Conservation (phyloP, 1,140 invertebrate genomes). For the Ceratina australensis region DNA sequence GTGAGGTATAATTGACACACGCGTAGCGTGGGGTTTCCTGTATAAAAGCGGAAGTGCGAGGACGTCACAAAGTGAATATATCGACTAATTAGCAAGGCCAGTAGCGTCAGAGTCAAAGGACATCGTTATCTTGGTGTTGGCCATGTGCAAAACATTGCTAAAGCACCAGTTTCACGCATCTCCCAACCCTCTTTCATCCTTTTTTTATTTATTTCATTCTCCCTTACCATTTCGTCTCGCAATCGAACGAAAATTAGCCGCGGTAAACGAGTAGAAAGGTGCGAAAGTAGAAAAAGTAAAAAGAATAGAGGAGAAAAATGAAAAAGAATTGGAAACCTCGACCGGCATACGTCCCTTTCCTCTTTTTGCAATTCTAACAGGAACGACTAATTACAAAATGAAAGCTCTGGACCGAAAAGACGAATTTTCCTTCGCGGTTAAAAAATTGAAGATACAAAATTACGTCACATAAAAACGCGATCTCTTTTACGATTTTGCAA, state of each 20-base stretch:
- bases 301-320: conserved; percentile 9
- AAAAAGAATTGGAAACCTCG: conserved; percentile 5
- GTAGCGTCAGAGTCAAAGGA: conserved; percentile 57
- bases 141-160: conserved; percentile 25
- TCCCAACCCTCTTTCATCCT: conserved; percentile 37
- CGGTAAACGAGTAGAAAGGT: conserved; percentile 18
- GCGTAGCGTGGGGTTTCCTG: too few species aligned
- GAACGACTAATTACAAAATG: conserved; percentile 19
- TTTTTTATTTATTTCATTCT: conserved; percentile 15
- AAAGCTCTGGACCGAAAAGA: conserved; percentile 8
- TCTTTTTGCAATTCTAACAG: conserved; percentile 14
- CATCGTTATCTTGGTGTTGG: conserved; percentile 53
- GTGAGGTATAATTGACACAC: background rate
- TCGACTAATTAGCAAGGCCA: conserved; percentile 59
- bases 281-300: conserved; percentile 35
- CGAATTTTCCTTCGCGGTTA: conserved; percentile 23
- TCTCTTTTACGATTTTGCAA: too few species aligned
- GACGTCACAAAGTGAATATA: conserved; percentile 55
- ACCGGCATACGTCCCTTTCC: conserved; percentile 38
- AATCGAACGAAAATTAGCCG: conserved; percentile 72
- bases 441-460: too few species aligned
- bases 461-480: too few species aligned
- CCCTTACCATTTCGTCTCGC: conserved; percentile 23
- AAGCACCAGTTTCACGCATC: conserved; percentile 27
- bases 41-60: too few species aligned